phyloP scores from a whole-genome alignment of 1,140 invertebrate species.

The Temnothorax longispinosus region DNA sequence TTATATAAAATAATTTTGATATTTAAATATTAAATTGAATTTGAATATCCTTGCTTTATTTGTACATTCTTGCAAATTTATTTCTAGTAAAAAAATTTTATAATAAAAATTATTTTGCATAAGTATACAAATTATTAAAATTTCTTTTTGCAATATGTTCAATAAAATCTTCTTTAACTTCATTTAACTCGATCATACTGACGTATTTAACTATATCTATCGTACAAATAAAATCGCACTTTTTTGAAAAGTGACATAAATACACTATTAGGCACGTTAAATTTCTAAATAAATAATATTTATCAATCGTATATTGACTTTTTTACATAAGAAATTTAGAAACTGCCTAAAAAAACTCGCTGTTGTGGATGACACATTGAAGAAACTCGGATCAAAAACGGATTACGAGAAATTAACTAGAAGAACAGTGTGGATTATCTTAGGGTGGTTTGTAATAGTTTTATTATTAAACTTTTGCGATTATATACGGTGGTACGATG shows the following conservation, averaged over 20 bases:
- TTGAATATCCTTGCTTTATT: not conserved
- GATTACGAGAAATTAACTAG: slow-evolving; percentile 17
- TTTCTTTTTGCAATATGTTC: not conserved
- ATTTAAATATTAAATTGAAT: too few relatives aligned
- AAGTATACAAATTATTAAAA: not conserved
- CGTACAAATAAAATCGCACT: not conserved
- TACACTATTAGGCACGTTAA: not conserved
- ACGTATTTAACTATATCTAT: not conserved
- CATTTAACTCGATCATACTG: not conserved
- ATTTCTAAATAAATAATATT: not conserved
- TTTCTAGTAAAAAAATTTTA: not conserved
- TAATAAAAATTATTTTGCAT: not conserved
- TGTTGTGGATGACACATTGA: slow-evolving; percentile 20
- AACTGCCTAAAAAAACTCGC: slow-evolving; percentile 15
- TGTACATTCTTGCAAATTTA: not conserved
- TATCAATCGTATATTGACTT: not conserved
- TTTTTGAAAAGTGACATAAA: not conserved
- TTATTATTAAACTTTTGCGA: slow-evolving; percentile 18
- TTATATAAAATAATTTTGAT: not conserved
- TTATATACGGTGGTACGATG: not conserved
- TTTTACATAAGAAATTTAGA: slow-evolving; percentile 22
- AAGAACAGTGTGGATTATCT: not conserved
- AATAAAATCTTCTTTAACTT: not conserved
- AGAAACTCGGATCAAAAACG: not conserved
- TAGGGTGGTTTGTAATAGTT: not conserved